Conservation (phyloP, 2,797 vertebrate species). For the Amblyopsis hoosieri region DNA sequence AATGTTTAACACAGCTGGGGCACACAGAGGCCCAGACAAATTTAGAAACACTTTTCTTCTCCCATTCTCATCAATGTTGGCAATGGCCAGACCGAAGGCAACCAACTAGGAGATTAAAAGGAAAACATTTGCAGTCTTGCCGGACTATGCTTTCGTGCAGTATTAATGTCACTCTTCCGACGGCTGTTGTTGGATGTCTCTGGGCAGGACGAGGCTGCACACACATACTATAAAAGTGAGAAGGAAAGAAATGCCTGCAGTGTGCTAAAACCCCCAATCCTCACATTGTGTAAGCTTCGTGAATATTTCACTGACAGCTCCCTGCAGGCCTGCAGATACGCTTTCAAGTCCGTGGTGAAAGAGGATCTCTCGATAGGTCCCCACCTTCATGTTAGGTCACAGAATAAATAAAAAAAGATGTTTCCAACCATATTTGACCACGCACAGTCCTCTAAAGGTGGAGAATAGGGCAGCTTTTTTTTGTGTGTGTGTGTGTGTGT, state of each 20-base stretch:
- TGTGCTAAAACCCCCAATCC: constrained; percentile 56
- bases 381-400: constrained; percentile 36
- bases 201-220: constrained; percentile 49
- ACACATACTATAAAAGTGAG: constrained; percentile 50
- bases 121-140: constrained; percentile 71
- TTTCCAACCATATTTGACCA: constrained; percentile 9
- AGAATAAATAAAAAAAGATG: constrained; percentile 31
- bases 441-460: constrained; percentile 9
- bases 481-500: background rate
- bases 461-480: constrained; percentile 1
- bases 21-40: constrained; percentile 53
- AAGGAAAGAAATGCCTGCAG: constrained; percentile 48
- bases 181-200: constrained; percentile 65
- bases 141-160: constrained; percentile 59
- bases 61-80: constrained; percentile 67
- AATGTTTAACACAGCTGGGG: constrained; percentile 61
- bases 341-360: constrained; percentile 52
- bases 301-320: constrained; percentile 66
- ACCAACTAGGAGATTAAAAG: constrained; percentile 66
- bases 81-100: constrained; percentile 64
- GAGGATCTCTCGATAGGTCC: constrained; percentile 45
- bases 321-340: constrained; percentile 47
- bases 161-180: constrained; percentile 73
- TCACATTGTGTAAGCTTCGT: constrained; percentile 52
- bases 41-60: constrained; percentile 71